Conservation (phyloP, 2,113 vertebrate species). For the Romanogobio albipinnatus region DNA sequence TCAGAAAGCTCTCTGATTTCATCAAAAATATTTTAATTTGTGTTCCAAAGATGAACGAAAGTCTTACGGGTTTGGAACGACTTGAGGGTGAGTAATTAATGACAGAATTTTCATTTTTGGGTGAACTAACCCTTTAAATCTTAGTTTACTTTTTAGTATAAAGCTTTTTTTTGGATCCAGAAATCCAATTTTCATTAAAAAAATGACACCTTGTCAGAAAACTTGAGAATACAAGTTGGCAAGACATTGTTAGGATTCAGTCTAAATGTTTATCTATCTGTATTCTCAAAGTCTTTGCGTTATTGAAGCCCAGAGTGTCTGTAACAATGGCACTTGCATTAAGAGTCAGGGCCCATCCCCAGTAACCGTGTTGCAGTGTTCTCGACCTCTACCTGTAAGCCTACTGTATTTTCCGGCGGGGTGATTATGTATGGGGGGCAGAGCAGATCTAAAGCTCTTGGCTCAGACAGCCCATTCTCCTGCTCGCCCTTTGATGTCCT, state of each 20-base stretch:
- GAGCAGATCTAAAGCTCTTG: slow-evolving; percentile 45
- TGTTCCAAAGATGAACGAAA: too few species aligned
- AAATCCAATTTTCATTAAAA: neutral
- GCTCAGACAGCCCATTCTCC: slow-evolving; percentile 51
- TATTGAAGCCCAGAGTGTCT: neutral
- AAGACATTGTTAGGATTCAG: neutral
- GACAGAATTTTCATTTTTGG: too few species aligned
- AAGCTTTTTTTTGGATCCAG: neutral
- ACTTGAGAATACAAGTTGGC: neutral
- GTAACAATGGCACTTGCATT: neutral
- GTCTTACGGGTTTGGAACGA: too few species aligned
- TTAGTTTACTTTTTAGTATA: neutral
- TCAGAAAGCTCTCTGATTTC: too few species aligned
- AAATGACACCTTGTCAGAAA: neutral
- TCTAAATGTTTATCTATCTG: neutral
- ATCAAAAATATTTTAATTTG: too few species aligned
- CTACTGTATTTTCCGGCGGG: slow-evolving; percentile 44
- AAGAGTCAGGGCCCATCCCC: slow-evolving; percentile 1
- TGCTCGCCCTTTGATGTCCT: slow-evolving; percentile 58
- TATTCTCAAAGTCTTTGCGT: neutral
- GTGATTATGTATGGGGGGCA: slow-evolving; percentile 42
- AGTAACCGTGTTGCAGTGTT: neutral
- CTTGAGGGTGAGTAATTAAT: too few species aligned
- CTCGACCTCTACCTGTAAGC: slow-evolving; percentile 38
- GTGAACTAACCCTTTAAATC: neutral